Evolutionary conservation across 2,888 invertebrate species (phyloP).

Genomic region (Clistopyga incitator): DNA sequence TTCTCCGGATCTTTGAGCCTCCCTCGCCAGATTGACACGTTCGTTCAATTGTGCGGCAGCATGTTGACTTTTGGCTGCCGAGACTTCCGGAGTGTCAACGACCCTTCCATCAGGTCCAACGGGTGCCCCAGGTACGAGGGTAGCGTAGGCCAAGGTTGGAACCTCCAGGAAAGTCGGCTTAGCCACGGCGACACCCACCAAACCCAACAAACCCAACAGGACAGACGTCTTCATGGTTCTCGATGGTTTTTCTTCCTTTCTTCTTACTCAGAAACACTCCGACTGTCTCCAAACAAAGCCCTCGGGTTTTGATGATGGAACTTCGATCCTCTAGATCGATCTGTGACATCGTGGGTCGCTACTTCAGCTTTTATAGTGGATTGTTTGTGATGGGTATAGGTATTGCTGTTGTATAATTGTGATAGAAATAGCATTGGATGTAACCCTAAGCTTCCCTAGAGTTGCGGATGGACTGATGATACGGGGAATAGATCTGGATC

Average conservation of each 20-base stretch:
- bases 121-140: constrained; percentile 64
- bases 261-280: constrained; percentile 1
- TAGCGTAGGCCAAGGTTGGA: constrained; percentile 57
- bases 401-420: constrained; percentile 50
- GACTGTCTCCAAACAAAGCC: background rate
- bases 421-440: constrained; percentile 13
- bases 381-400: constrained; percentile 8
- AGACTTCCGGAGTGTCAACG: constrained; percentile 76
- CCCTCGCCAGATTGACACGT: constrained; percentile 69
- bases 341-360: constrained; percentile 35
- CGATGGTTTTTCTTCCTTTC: background rate
- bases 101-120: constrained; percentile 75
- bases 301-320: constrained; percentile 6
- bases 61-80: constrained; percentile 74
- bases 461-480: constrained; percentile 2
- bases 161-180: constrained; percentile 53
- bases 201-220: constrained; percentile 28
- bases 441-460: constrained; percentile 8
- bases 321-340: constrained; percentile 47
- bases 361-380: constrained; percentile 56
- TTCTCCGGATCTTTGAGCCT: constrained; percentile 73
- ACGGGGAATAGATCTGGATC: constrained; percentile 60
- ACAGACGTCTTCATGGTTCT: constrained; percentile 48
- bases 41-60: constrained; percentile 69
- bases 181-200: constrained; percentile 46